Conservation (phyloP, 2,888 invertebrate species). For the Flexamia atlantica region DNA sequence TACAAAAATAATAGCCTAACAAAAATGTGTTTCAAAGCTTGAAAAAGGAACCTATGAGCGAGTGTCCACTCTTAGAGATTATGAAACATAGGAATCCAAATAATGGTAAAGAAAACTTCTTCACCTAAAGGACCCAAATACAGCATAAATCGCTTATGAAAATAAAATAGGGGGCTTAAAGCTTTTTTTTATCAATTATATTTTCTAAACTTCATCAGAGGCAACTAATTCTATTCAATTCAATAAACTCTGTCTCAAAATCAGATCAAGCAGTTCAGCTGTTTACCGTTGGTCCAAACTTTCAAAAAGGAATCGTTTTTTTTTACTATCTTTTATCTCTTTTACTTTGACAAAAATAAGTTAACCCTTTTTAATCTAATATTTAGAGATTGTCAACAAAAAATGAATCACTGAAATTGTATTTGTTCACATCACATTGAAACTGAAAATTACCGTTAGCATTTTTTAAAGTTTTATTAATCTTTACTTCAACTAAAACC, state of each 20-base stretch:
- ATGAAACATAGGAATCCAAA: neutral
- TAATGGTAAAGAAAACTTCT: neutral
- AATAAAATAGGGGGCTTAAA: slow-evolving; percentile 1
- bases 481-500: neutral
- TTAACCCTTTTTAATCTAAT: slow-evolving; percentile 21
- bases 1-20: too few relatives aligned
- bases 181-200: neutral
- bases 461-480: slow-evolving; percentile 43
- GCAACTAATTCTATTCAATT: neutral
- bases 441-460: slow-evolving; percentile 8
- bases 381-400: slow-evolving; percentile 51
- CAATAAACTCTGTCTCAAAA: slow-evolving; percentile 28
- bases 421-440: neutral
- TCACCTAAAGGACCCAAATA: neutral
- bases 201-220: neutral
- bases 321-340: too few relatives aligned
- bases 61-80: neutral
- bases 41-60: slow-evolving; percentile 18
- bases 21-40: neutral
- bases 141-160: neutral
- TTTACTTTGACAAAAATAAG: too few relatives aligned
- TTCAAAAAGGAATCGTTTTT: neutral
- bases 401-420: too few relatives aligned
- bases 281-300: neutral
- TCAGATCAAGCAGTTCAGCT: neutral